Evolutionary conservation across 30 jellyfish, hydroid and myxozoan species (phyloP).

Genomic region (Chrysaora quinquecirrha): DNA sequence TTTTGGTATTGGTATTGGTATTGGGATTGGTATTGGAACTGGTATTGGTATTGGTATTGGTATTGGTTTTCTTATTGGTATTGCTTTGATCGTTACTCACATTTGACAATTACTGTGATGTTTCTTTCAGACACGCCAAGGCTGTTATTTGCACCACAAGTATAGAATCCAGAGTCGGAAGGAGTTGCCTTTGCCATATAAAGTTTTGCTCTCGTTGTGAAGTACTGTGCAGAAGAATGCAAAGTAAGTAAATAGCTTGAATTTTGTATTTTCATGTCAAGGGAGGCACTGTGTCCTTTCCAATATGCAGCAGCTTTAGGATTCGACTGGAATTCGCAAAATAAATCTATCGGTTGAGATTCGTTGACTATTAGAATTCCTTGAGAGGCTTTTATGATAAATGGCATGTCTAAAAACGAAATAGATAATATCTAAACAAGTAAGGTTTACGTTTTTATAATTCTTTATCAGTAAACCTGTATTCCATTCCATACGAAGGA

Average conservation of each 20-base stretch:
- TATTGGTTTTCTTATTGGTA: too few species aligned
- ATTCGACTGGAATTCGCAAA: slow-evolving; percentile 1
- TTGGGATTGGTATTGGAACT: too few species aligned
- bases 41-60: too few species aligned
- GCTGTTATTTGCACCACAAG: slow-evolving; percentile 20
- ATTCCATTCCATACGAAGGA: too few species aligned
- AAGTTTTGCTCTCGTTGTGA: not conserved
- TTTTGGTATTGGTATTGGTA: too few species aligned
- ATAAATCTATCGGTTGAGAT: not conserved
- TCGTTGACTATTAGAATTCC: not conserved
- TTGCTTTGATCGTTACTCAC: too few species aligned
- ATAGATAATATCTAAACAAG: not conserved
- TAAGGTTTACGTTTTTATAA: too few species aligned
- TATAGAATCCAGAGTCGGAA: slow-evolving; percentile 19
- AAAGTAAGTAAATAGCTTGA: not conserved
- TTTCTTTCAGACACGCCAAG: slow-evolving; percentile 1
- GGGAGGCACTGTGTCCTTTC: not conserved
- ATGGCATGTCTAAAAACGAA: not conserved
- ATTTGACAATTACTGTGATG: not conserved
- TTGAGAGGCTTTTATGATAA: not conserved
- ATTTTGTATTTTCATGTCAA: not conserved
- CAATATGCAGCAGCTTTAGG: not conserved
- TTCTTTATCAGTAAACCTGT: too few species aligned
- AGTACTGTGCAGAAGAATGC: not conserved
- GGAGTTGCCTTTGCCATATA: not conserved